A percentile compares a stretch with the other conserved stretches of the same genome.
Evolutionary conservation across 2,113 vertebrate species (phyloP).

Genomic region (Eolophus roseicapilla): DNA sequence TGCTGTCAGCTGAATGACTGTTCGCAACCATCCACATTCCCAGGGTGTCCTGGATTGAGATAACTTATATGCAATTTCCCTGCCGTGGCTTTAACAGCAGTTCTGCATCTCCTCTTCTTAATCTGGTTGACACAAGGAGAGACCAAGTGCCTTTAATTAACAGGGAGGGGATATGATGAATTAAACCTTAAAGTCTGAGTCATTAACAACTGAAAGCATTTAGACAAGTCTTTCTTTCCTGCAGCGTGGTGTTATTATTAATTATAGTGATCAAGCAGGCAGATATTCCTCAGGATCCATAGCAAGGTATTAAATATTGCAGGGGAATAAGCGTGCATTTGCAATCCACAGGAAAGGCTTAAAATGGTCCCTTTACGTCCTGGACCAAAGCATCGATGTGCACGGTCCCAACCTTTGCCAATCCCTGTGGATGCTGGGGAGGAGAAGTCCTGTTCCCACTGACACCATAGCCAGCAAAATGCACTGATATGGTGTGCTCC

Average conservation of each 20-base stretch:
- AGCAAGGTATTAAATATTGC: background rate
- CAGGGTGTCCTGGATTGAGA: background rate
- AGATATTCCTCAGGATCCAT: background rate
- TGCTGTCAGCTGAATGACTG: background rate
- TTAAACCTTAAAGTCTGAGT: conserved; percentile 11
- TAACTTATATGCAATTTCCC: background rate
- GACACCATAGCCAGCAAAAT: background rate
- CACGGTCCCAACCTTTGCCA: fast-evolving
- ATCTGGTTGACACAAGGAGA: background rate
- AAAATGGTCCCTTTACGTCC: background rate
- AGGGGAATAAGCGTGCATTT: background rate
- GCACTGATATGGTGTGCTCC: background rate
- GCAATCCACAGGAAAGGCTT: background rate
- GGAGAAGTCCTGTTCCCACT: background rate
- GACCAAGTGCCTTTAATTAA: background rate
- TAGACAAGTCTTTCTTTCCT: background rate
- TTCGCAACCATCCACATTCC: background rate
- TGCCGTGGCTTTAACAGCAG: background rate
- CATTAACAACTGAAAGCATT: conserved; percentile 34
- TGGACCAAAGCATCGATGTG: background rate
- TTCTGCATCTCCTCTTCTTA: background rate
- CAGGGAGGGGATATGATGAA: background rate
- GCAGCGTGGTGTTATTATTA: background rate
- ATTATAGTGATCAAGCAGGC: background rate
- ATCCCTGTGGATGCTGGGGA: background rate